phyloP scores from a whole-genome alignment of 1,140 invertebrate species.

The Drosophila kanapiae region DNA sequence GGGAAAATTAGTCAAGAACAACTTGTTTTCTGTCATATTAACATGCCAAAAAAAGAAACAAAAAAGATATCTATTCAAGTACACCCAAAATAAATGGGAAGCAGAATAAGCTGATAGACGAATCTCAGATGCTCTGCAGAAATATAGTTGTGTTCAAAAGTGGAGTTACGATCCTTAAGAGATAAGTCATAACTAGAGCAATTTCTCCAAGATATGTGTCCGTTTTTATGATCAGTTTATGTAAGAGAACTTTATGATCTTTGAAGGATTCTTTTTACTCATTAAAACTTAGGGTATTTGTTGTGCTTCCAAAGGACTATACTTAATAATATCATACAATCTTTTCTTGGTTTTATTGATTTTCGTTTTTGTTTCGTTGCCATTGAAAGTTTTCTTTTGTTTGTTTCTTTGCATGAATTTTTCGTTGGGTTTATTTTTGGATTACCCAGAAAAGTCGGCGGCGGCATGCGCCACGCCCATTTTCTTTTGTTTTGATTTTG shows the following conservation, averaged over 20 bases:
- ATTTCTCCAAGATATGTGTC: too few species aligned
- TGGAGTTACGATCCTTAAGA: background rate
- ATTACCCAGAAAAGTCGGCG: slow-evolving; percentile 50
- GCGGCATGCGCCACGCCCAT: slow-evolving; percentile 43
- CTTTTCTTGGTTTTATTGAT: slow-evolving; percentile 60
- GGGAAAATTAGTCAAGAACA: slow-evolving; percentile 9
- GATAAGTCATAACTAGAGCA: background rate
- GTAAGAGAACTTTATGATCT: background rate
- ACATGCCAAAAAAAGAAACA: slow-evolving; percentile 7
- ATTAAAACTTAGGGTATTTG: slow-evolving; percentile 4
- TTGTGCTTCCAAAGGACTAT: slow-evolving; percentile 13
- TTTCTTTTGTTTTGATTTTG: slow-evolving; percentile 52
- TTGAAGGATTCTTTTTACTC: background rate
- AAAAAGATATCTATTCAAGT: background rate
- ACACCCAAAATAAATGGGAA: slow-evolving; percentile 6
- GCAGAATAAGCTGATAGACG: too few species aligned
- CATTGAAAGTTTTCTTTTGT: slow-evolving; percentile 68
- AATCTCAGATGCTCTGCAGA: background rate
- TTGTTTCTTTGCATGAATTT: slow-evolving; percentile 29
- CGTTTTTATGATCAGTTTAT: background rate
- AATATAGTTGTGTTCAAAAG: background rate
- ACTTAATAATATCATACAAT: slow-evolving; percentile 52
- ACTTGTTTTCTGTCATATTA: slow-evolving; percentile 23
- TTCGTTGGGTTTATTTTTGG: slow-evolving; percentile 60
- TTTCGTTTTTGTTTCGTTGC: slow-evolving; percentile 55